A percentile compares a stretch with the other conserved stretches of the same genome.
phyloP scores from a whole-genome alignment of 2,797 vertebrate species.

The Nasua narica region DNA sequence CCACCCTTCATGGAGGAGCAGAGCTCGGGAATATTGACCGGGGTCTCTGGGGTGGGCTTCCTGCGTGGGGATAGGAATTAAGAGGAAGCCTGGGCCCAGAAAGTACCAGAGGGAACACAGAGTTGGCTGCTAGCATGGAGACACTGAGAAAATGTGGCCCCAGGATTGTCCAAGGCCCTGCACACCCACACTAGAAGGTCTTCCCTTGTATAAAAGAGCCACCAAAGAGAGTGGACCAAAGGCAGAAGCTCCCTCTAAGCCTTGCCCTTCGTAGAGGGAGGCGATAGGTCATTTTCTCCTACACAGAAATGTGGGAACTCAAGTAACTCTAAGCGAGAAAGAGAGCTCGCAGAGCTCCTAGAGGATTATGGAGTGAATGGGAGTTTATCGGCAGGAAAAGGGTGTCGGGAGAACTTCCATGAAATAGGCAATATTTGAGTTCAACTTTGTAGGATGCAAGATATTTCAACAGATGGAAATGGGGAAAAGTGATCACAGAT shows the following conservation, averaged over 20 bases:
- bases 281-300: background rate
- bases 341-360: background rate
- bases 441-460: background rate
- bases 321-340: background rate
- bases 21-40: rapidly evolving
- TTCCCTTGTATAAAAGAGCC: background rate
- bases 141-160: background rate
- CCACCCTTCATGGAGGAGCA: too few species aligned
- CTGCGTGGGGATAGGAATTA: background rate
- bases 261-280: background rate
- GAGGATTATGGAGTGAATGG: background rate
- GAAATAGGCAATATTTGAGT: background rate
- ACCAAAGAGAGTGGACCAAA: background rate
- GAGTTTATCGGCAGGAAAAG: background rate
- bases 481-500: background rate
- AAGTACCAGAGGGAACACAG: background rate
- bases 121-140: background rate
- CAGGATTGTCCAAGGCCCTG: background rate
- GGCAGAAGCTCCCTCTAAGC: background rate
- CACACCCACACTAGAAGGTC: background rate
- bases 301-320: background rate
- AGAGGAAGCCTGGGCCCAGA: background rate
- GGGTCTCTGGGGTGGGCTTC: background rate
- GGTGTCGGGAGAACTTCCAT: background rate
- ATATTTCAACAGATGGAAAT: background rate